Evolutionary conservation across 2,113 vertebrate species (phyloP).

Genomic region (Cynoglossus semilaevis): DNA sequence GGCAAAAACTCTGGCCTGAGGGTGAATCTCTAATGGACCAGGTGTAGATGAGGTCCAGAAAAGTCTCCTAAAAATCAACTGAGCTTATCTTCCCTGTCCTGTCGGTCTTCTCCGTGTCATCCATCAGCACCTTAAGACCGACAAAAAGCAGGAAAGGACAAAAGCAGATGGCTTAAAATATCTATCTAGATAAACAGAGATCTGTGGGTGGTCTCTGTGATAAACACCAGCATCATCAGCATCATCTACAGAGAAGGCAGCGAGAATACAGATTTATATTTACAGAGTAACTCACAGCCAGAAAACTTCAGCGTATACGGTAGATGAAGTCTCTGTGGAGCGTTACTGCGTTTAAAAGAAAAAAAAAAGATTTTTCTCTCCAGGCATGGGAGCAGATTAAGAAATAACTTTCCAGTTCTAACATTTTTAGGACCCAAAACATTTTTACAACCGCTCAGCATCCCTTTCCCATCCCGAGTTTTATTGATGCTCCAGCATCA

Average conservation of each 20-base stretch:
- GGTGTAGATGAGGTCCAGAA: conserved; percentile 42
- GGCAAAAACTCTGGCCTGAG: background rate
- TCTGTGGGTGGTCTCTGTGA: too few relatives aligned
- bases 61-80: conserved; percentile 54
- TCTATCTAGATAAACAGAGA: too few relatives aligned
- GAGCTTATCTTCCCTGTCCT: conserved; percentile 13
- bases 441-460: conserved; percentile 17
- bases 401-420: conserved; percentile 11
- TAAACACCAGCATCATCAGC: too few relatives aligned
- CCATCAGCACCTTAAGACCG: conserved; percentile 2
- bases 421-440: conserved; percentile 7
- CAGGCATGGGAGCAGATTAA: background rate
- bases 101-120: conserved; percentile 7
- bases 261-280: too few relatives aligned
- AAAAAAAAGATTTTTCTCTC: too few relatives aligned
- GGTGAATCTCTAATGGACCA: conserved; percentile 31
- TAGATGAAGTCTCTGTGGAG: too few relatives aligned
- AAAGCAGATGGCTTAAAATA: background rate
- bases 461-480: conserved; percentile 17
- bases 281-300: too few relatives aligned
- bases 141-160: background rate
- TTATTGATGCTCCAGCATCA: conserved; percentile 34
- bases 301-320: too few relatives aligned
- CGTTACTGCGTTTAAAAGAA: too few relatives aligned
- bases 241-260: too few relatives aligned